Evolutionary conservation across 2,888 invertebrate genomes (phyloP).

Genomic region (Lapara coniferarum): DNA sequence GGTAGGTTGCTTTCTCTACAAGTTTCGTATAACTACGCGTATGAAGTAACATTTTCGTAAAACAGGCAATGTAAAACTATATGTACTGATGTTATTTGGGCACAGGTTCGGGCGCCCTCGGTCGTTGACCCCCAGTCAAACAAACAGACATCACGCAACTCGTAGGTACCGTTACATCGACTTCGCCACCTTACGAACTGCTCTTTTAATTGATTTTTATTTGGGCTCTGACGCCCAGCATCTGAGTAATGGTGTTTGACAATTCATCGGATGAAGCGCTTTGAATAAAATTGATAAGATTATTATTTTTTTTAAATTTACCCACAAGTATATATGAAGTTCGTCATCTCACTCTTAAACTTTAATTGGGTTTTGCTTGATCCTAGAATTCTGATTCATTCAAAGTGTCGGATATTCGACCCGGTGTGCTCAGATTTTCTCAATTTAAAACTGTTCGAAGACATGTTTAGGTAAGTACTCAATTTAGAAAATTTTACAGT

Average conservation of each 20-base stretch:
- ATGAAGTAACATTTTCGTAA: too few species aligned
- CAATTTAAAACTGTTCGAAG: neutral
- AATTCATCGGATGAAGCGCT: slow-evolving; percentile 25
- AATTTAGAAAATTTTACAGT: too few species aligned
- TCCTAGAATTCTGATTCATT: neutral
- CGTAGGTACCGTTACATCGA: slow-evolving; percentile 24
- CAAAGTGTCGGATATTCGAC: too few species aligned
- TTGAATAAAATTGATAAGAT: neutral
- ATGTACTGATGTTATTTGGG: neutral
- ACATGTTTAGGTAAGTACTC: neutral
- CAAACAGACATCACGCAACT: slow-evolving; percentile 20
- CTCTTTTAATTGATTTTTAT: slow-evolving; percentile 26
- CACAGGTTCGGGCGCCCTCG: neutral
- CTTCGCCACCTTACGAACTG: slow-evolving; percentile 4
- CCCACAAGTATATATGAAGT: neutral
- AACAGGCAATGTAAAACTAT: too few species aligned
- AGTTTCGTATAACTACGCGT: too few species aligned
- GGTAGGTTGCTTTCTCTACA: too few species aligned
- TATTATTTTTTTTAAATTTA: neutral
- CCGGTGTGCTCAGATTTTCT: neutral
- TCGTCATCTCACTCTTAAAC: too few species aligned
- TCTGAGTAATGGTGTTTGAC: slow-evolving; percentile 3
- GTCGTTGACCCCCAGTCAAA: slow-evolving; percentile 21
- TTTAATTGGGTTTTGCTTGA: too few species aligned
- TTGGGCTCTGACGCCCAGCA: slow-evolving; percentile 16